Conservation (phyloP, 2,888 invertebrate genomes). For the Dyspetes luteomarginatus region DNA sequence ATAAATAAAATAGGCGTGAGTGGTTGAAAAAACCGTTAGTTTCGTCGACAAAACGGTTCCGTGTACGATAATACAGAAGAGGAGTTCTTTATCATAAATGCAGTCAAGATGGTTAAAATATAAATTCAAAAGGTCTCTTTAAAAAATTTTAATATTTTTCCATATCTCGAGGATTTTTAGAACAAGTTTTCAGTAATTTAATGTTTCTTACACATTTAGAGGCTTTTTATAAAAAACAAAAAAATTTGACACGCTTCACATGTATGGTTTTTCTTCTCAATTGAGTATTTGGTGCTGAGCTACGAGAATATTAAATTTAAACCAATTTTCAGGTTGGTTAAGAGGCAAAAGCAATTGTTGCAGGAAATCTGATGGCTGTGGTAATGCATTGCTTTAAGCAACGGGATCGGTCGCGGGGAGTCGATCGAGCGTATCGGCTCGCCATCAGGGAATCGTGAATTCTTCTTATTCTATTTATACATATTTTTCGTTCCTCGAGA, state of each 20-base stretch:
- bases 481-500: constrained; percentile 11
- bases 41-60: constrained; percentile 29
- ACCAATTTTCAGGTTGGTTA: background rate
- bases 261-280: background rate
- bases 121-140: background rate
- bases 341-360: background rate
- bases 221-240: background rate
- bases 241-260: no score
- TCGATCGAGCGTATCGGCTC: constrained; percentile 57
- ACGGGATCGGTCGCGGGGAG: constrained; percentile 22
- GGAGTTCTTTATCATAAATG: background rate
- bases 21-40: constrained; percentile 30
- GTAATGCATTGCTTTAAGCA: background rate
- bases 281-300: background rate
- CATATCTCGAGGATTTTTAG: background rate
- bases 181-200: no score
- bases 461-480: constrained; percentile 22
- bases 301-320: background rate
- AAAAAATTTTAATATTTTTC: background rate
- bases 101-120: background rate
- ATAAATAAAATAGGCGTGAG: constrained; percentile 44
- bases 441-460: constrained; percentile 25
- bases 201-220: background rate
- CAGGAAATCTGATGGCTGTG: background rate
- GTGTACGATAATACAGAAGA: background rate